phyloP scores from a whole-genome alignment of 1,140 invertebrate genomes.

The Hestina assimilis region DNA sequence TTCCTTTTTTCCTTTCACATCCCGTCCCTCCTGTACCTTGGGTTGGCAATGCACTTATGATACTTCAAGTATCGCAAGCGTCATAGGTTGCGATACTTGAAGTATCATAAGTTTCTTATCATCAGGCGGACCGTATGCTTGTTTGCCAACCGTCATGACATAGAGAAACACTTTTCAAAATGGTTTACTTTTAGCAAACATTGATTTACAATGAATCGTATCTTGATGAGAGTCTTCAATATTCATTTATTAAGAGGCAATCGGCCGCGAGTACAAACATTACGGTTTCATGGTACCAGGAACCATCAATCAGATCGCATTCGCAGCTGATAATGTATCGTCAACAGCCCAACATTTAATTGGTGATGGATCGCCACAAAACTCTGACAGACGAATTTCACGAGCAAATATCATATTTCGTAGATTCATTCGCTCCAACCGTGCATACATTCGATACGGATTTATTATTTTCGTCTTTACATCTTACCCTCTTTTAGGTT shows the following conservation, averaged over 20 bases:
- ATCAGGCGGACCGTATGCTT: no score
- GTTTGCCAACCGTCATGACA: no score
- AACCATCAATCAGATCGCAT: conserved; percentile 66
- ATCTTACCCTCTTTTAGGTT: conserved; percentile 65
- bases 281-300: conserved; percentile 49
- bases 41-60: no score
- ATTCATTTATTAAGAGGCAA: not conserved
- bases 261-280: not conserved
- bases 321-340: conserved; percentile 67
- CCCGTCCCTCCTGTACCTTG: no score
- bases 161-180: no score
- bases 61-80: no score
- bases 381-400: conserved; percentile 51
- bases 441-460: conserved; percentile 69
- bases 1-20: no score
- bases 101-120: no score
- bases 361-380: conserved; percentile 67
- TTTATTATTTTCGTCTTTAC: conserved; percentile 72
- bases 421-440: conserved; percentile 49
- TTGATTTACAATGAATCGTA: not conserved
- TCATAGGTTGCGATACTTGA: no score
- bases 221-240: not conserved
- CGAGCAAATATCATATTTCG: conserved; percentile 57
- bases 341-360: conserved; percentile 70
- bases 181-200: no score